Base-by-base conservation (phyloP, 2,113 vertebrate species). In the Myotis yumanensis region DNA sequence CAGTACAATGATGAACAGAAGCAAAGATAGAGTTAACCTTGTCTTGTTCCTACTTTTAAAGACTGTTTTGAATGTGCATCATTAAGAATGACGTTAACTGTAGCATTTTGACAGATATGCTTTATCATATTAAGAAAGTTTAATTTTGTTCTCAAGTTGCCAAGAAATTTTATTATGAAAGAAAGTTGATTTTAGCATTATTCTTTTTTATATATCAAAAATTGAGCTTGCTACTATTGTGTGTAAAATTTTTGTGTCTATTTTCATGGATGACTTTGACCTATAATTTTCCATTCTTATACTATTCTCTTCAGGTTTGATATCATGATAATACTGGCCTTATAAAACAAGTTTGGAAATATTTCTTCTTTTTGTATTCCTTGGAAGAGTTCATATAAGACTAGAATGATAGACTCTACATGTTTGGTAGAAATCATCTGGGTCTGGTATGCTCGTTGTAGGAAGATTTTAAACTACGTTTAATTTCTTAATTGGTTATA, bases 51-150 rank as follows among this genome's bases (percentile, higher is more conserved):
- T 83, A 69, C 43, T n/a, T 88, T 30, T 88, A 88, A 54, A 77
- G 43, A 30, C 10, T 22, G 11, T n/a, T n/a, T 40, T 0, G 0
- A 10, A 52, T 14, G 11, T 30, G 22, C 30, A n/a, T n/a, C 17
- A 2, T 23, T 64, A 52, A 37, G 72, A 71, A 51, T 14, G 37
- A 69, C 2, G 20, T 46, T 77, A 64, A 25, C 52, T 15, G 3
- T 6, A 71, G 79, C 35, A 72, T 71, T 86, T 82, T 62, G 32
- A 35, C 35, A 52, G 77, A n/a, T 30, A 20, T 69, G 20, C n/a
- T 77, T 71, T 52, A 43, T 59, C 54, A 15, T 25, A 52, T 25
- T 57, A 69, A 43, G 69, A 84, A 79, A 84, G 18, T 35, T 62
- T 81, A n/a, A 51, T n/a, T 62, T 51, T 95, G 20, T 43, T 83